phyloP scores from a whole-genome alignment of 2,888 invertebrate genomes.

The Lepidonotus clava region DNA sequence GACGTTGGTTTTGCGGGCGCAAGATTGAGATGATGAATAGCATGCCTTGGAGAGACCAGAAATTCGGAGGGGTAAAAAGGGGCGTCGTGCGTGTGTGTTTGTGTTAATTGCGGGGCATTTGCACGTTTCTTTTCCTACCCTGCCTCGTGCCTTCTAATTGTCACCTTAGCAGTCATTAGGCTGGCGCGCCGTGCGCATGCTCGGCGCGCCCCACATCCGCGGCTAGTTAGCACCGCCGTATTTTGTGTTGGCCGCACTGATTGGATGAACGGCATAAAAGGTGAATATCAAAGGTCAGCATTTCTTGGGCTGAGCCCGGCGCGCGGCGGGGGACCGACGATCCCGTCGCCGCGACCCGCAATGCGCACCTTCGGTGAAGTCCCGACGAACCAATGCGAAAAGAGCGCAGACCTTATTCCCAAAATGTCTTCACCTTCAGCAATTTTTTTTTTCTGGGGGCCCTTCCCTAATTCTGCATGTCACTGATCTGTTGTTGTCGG shows the following conservation, averaged over 20 bases:
- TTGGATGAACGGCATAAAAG: constrained; percentile 23
- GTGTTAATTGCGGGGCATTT: constrained; percentile 43
- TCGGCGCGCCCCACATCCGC: background rate
- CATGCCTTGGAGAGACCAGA: background rate
- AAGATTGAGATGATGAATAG: background rate
- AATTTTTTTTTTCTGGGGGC: too few relatives aligned
- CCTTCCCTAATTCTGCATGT: too few relatives aligned
- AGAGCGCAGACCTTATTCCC: too few relatives aligned
- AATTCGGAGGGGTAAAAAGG: background rate
- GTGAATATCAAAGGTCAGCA: constrained; percentile 38
- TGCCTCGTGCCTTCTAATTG: constrained; percentile 14
- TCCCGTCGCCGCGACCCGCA: too few relatives aligned
- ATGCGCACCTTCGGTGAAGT: too few relatives aligned
- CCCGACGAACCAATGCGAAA: too few relatives aligned
- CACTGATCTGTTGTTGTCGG: too few relatives aligned
- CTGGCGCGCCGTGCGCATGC: constrained; percentile 5
- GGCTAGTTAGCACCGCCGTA: constrained; percentile 9
- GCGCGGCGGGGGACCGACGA: background rate
- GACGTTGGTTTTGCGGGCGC: too few relatives aligned
- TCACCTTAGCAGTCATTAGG: constrained; percentile 49
- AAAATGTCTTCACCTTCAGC: too few relatives aligned
- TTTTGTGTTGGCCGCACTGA: constrained; percentile 20
- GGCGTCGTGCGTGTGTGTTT: background rate
- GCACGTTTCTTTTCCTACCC: background rate
- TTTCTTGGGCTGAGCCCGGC: constrained; percentile 14